These are phyloP conservation scores for Rhyacichthys aspro DNA, from an alignment of 2,797 vertebrate species.

Conservation along the genomic window DNA sequence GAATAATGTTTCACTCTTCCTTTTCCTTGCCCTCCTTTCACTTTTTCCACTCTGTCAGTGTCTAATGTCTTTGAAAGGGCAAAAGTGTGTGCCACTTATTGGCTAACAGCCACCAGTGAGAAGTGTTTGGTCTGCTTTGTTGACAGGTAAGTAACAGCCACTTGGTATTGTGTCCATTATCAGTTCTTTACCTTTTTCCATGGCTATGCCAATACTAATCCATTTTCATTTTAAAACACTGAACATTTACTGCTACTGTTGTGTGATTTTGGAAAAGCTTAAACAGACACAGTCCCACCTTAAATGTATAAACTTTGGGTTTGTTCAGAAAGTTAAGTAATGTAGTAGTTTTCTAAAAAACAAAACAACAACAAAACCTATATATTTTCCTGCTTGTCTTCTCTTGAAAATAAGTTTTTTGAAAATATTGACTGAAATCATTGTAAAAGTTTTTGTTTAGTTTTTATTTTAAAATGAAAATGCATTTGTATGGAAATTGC, in stretches of 20 bases:
- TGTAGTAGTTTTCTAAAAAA: no score
- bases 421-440: no score
- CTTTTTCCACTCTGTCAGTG: constrained; percentile 67
- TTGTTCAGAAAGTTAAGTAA: no score
- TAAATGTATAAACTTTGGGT: no score
- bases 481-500: not conserved
- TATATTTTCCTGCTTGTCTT: no score
- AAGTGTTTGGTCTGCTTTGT: constrained; percentile 47
- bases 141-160: constrained; percentile 64
- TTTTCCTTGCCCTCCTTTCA: constrained; percentile 62
- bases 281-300: no score
- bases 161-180: constrained; percentile 32
- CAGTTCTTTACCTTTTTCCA: constrained; percentile 5
- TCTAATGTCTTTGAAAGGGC: constrained; percentile 68
- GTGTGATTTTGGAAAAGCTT: no score
- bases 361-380: no score
- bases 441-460: no score
- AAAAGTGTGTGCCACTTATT: constrained; percentile 55
- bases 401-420: no score
- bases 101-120: constrained; percentile 55
- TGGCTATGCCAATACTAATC: not conserved
- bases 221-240: not conserved
- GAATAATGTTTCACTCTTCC: constrained; percentile 66
- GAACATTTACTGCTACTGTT: not conserved
- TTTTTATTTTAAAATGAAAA: not conserved